A percentile compares a stretch with the other conserved stretches of the same genome.
phyloP scores from a whole-genome alignment of 2,113 vertebrate species.

The Phrynosoma platyrhinos region DNA sequence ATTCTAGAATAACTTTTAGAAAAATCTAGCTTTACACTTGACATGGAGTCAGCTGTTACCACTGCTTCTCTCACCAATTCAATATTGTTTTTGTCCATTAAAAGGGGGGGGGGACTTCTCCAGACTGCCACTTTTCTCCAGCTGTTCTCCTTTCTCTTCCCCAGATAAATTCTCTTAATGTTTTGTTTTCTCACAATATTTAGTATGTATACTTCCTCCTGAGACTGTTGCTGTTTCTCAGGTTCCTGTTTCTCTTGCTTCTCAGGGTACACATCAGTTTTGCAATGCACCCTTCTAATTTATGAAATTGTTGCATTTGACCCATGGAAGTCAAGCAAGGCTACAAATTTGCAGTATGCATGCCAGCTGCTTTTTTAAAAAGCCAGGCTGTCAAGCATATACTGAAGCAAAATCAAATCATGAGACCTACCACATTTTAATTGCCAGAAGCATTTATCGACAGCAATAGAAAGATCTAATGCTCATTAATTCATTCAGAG shows the following conservation, averaged over 20 bases:
- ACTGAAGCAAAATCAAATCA: slow-evolving; percentile 55
- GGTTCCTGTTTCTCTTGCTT: not conserved
- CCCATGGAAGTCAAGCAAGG: slow-evolving; percentile 33
- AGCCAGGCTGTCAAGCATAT: slow-evolving; percentile 44
- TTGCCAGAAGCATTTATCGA: slow-evolving; percentile 44
- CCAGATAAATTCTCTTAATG: not conserved
- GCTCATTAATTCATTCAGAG: slow-evolving; percentile 62
- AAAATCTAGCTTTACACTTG: too few relatives aligned
- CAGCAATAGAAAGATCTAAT: slow-evolving; percentile 37
- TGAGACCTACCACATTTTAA: slow-evolving; percentile 58
- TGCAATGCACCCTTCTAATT: not conserved
- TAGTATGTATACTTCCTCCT: rapidly evolving
- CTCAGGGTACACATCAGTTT: not conserved
- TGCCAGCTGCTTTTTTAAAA: slow-evolving; percentile 22
- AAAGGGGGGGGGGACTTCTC: rapidly evolving
- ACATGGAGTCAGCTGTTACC: too few relatives aligned
- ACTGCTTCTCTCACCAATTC: not conserved
- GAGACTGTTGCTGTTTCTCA: rapidly evolving
- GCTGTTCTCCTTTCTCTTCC: not conserved
- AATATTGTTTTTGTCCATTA: not conserved
- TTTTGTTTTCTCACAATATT: not conserved
- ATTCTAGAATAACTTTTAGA: too few relatives aligned
- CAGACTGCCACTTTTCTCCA: not conserved
- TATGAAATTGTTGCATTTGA: not conserved
- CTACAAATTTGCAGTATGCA: slow-evolving; percentile 4